Percentiles rank a stretch among this genome's conserved stretches.
These are phyloP conservation scores for Pongo pygmaeus DNA, from an alignment of 2,113 vertebrate genomes.

Conservation along the genomic window DNA sequence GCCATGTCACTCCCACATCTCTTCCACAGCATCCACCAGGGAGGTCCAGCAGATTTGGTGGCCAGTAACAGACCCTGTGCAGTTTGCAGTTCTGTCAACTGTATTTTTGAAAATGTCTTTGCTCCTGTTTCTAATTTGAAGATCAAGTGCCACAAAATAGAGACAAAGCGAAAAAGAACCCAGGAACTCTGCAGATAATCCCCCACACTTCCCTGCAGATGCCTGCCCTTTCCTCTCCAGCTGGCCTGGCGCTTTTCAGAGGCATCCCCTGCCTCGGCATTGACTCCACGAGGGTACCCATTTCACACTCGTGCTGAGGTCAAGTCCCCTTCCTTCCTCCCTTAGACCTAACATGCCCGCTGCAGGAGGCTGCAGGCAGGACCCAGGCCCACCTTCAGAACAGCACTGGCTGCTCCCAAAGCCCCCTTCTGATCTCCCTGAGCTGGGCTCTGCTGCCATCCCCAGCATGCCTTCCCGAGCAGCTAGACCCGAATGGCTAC, in stretches of 20 bases:
- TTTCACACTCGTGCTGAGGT: neutral
- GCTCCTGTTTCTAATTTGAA: neutral
- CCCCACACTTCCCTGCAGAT: neutral
- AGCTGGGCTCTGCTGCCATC: neutral
- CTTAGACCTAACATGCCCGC: neutral
- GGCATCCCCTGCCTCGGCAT: neutral
- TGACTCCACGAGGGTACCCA: neutral
- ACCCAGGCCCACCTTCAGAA: neutral
- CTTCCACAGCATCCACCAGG: neutral
- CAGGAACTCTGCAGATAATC: neutral
- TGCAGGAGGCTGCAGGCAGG: neutral
- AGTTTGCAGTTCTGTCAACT: slow-evolving; percentile 17
- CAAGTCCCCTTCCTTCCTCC: neutral
- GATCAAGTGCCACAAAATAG: neutral
- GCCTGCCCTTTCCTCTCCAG: neutral
- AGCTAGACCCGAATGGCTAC: neutral
- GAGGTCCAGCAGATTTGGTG: neutral
- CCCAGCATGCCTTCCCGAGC: neutral
- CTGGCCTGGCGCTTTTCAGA: neutral
- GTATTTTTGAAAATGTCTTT: neutral
- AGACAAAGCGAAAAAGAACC: neutral
- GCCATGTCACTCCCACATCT: neutral
- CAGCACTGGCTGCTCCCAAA: neutral
- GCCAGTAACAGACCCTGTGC: neutral
- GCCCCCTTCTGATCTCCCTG: neutral